Conservation (phyloP, 2,797 vertebrate species). For the Diplodus sargus region DNA sequence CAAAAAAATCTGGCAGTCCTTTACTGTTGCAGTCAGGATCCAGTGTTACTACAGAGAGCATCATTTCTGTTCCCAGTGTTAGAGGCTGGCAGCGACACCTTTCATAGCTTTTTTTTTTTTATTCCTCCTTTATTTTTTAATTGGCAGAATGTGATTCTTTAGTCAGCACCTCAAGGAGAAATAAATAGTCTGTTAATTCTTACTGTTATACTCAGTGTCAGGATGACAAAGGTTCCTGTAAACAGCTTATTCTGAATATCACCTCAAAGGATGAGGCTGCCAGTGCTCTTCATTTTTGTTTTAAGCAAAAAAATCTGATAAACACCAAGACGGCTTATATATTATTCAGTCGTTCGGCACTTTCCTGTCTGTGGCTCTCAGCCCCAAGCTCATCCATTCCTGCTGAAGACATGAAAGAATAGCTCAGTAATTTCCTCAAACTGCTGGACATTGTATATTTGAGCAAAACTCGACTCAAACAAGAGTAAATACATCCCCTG, state of each 20-base stretch:
- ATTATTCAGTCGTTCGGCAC: background rate
- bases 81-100: conserved; percentile 26
- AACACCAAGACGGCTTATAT: background rate
- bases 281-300: background rate
- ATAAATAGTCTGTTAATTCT: conserved; percentile 20
- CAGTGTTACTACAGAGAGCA: conserved; percentile 17
- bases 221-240: conserved; percentile 14
- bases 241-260: conserved; percentile 22
- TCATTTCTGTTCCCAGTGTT: conserved; percentile 31
- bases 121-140: background rate
- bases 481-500: background rate
- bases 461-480: conserved; percentile 2
- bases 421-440: background rate
- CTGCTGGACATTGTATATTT: background rate
- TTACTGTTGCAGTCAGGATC: conserved; percentile 25
- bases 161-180: conserved; percentile 20
- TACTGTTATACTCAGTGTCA: conserved; percentile 3
- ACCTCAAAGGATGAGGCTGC: background rate
- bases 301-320: background rate
- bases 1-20: conserved; percentile 13
- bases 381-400: background rate
- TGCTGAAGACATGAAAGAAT: background rate
- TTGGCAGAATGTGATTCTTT: conserved; percentile 9
- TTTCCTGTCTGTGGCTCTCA: background rate
- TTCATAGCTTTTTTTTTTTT: conserved; percentile 7